A percentile compares a stretch with the other conserved stretches of the same genome.
phyloP scores from a whole-genome alignment of 2,888 invertebrate species.

The Tholera decimalis region DNA sequence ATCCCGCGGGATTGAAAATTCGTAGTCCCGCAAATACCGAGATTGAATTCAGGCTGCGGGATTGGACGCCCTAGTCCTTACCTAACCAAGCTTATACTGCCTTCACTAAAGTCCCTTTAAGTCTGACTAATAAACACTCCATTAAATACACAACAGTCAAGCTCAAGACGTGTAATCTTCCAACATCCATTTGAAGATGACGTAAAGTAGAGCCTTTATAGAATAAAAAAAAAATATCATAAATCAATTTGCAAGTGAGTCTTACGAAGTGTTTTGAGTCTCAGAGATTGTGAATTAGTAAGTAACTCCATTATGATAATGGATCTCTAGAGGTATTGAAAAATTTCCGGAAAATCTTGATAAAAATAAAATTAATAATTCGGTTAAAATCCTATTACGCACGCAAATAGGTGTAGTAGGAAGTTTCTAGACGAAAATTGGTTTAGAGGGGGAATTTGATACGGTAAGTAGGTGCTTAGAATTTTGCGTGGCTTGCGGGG shows the following conservation, averaged over 20 bases:
- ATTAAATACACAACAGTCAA: not conserved
- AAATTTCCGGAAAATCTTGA: conserved; percentile 41
- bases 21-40: no score
- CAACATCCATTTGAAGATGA: conserved; percentile 7
- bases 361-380: conserved; percentile 49
- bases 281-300: conserved; percentile 45
- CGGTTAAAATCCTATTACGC: conserved; percentile 52
- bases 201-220: not conserved
- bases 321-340: conserved; percentile 40
- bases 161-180: not conserved
- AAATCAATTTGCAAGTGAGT: conserved; percentile 36
- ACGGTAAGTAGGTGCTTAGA: conserved; percentile 40
- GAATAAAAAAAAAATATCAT: conserved; percentile 43
- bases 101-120: not conserved
- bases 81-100: not conserved
- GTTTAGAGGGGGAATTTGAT: conserved; percentile 51
- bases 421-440: conserved; percentile 55
- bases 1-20: no score
- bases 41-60: no score
- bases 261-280: not conserved
- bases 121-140: not conserved
- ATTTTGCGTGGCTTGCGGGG: conserved; percentile 17
- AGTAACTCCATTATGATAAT: conserved; percentile 53
- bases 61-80: not conserved
- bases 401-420: conserved; percentile 37